Evolutionary conservation across 2,797 vertebrate genomes (phyloP).

Genomic region (Myotis planiceps): DNA sequence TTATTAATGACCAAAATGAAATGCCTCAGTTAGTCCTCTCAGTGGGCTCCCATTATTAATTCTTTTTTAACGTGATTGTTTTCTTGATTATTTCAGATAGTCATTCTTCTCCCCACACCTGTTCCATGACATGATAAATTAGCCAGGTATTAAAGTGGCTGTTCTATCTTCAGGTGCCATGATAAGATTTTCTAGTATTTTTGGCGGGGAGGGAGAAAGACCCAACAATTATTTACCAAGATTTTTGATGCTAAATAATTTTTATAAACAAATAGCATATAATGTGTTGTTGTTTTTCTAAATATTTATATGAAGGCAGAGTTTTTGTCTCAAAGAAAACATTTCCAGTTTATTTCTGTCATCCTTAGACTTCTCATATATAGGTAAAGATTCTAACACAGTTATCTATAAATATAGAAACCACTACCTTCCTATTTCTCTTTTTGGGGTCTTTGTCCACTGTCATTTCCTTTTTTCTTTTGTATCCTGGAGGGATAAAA

Average conservation of each 20-base stretch:
- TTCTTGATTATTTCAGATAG: conserved; percentile 64
- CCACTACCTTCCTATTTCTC: neutral
- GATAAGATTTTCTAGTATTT: neutral
- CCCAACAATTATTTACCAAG: neutral
- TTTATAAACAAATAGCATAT: neutral
- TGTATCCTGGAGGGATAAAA: neutral
- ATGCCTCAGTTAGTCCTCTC: conserved; percentile 3
- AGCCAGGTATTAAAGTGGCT: neutral
- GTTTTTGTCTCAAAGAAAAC: neutral
- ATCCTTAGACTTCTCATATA: neutral
- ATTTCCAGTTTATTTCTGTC: neutral
- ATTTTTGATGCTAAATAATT: conserved; percentile 21
- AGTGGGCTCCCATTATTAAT: conserved; percentile 20
- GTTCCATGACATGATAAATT: conserved; percentile 64
- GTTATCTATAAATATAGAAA: neutral
- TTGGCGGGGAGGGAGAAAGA: neutral
- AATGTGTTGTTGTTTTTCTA: neutral
- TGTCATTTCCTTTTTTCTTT: neutral
- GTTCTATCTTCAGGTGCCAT: neutral
- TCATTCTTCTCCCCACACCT: conserved; percentile 7
- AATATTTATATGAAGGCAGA: neutral
- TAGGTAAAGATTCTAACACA: neutral
- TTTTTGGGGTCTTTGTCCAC: neutral
- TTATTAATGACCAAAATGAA: conserved; percentile 65
- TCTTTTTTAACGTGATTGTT: conserved; percentile 40